These are phyloP conservation scores for Heliconius melpomene DNA, from an alignment of 1,140 invertebrate genomes.

Conservation along the genomic window DNA sequence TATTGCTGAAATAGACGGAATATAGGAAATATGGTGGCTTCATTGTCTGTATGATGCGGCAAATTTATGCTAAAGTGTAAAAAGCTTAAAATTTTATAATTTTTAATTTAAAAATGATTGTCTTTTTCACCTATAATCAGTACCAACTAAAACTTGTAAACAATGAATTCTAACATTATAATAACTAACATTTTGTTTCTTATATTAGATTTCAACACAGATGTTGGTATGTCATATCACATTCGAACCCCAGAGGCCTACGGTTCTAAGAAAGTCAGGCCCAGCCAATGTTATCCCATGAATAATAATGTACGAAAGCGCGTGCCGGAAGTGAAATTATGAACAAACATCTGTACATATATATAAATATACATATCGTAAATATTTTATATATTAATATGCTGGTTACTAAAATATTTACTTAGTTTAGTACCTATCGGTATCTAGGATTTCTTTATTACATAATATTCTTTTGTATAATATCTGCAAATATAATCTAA, in stretches of 20 bases:
- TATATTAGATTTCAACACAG: not conserved
- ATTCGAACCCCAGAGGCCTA: slow-evolving; percentile 24
- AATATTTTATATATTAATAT: not conserved
- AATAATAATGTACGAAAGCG: slow-evolving; percentile 60
- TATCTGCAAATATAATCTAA: not conserved
- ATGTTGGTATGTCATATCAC: slow-evolving; percentile 10
- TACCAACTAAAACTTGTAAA: not conserved
- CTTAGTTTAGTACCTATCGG: not conserved
- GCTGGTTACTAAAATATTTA: not conserved
- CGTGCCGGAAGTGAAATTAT: slow-evolving; percentile 50
- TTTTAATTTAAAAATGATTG: no score
- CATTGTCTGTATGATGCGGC: no score
- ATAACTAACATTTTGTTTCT: not conserved
- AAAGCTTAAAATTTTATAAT: no score
- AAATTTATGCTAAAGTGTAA: no score
- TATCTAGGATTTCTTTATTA: not conserved
- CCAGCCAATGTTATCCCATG: slow-evolving; percentile 31
- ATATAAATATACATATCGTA: not conserved
- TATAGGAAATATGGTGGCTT: no score
- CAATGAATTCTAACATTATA: not conserved
- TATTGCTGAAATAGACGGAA: no score
- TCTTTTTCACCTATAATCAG: not conserved
- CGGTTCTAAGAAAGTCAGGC: slow-evolving; percentile 52
- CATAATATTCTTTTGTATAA: not conserved
- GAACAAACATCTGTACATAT: slow-evolving; percentile 38